phyloP scores from a whole-genome alignment of 2,888 invertebrate species.

The Polylopha cassiicola region DNA sequence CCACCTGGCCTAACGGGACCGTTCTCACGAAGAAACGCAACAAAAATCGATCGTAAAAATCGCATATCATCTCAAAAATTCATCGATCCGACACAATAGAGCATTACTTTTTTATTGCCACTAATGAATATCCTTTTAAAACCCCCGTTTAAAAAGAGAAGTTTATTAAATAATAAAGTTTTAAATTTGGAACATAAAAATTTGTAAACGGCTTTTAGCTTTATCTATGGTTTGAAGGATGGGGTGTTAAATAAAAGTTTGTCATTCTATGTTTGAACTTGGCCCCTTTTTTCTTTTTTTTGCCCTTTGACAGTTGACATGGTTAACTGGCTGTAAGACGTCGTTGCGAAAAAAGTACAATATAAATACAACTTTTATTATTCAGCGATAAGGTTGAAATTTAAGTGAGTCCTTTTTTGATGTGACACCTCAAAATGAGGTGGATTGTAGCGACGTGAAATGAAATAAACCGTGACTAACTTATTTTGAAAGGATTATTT shows the following conservation, averaged over 20 bases:
- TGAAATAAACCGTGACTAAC: no score
- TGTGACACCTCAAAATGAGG: no score
- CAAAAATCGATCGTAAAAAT: slow-evolving; percentile 19
- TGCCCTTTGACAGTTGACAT: slow-evolving; percentile 20
- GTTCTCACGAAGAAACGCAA: slow-evolving; percentile 16
- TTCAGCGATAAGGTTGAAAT: no score
- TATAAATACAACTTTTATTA: no score
- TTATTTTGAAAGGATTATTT: no score
- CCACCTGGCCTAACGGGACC: slow-evolving; percentile 18
- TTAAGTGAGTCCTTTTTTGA: no score
- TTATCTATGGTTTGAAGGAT: slow-evolving; percentile 20
- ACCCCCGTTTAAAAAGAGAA: slow-evolving; percentile 14
- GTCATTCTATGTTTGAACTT: slow-evolving; percentile 20
- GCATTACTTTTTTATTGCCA: slow-evolving; percentile 22
- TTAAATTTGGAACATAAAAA: slow-evolving; percentile 22
- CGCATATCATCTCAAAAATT: slow-evolving; percentile 25
- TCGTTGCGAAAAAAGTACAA: no score
- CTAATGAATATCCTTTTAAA: slow-evolving; percentile 23
- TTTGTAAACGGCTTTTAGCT: slow-evolving; percentile 20
- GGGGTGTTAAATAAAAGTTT: slow-evolving; percentile 20
- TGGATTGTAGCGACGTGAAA: no score
- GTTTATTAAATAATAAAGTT: slow-evolving; percentile 25
- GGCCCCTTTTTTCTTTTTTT: slow-evolving; percentile 19
- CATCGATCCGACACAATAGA: slow-evolving; percentile 19
- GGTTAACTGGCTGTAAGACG: no score